phyloP scores from a whole-genome alignment of 92 coral and sea anemone genomes.

The Epizoanthus illoricatus region DNA sequence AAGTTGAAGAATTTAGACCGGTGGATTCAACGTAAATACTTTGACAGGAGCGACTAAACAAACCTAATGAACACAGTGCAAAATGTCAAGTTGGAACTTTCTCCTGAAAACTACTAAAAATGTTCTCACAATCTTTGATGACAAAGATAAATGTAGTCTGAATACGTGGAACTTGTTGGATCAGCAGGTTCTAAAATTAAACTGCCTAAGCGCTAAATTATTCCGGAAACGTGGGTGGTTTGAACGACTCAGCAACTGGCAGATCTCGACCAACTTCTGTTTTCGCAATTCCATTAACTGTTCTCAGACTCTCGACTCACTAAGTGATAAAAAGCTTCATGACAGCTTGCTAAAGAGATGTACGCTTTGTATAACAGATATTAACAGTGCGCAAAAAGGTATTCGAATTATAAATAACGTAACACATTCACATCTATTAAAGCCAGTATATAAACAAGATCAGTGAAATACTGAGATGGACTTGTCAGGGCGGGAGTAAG shows the following conservation, averaged over 20 bases:
- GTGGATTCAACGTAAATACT: slow-evolving; percentile 18
- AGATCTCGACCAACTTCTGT: not conserved
- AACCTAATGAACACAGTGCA: not conserved
- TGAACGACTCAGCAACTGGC: not conserved
- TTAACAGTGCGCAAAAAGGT: not conserved
- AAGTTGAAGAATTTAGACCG: slow-evolving; percentile 21
- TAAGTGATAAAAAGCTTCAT: not conserved
- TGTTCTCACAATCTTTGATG: not conserved
- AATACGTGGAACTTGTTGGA: not conserved
- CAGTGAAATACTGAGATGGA: not conserved
- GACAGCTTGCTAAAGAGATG: slow-evolving; percentile 10
- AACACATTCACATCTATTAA: not conserved
- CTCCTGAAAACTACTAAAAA: not conserved
- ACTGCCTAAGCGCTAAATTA: slow-evolving; percentile 3
- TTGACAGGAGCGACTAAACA: slow-evolving; percentile 14
- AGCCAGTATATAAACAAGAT: not conserved
- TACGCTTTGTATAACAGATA: not conserved
- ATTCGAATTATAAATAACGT: not conserved
- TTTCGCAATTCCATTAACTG: not conserved
- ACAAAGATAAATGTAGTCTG: too few species aligned
- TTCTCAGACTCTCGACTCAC: not conserved
- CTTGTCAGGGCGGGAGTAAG: slow-evolving; percentile 13
- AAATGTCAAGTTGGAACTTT: not conserved
- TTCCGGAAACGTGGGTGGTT: not conserved
- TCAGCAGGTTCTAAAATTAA: not conserved